Evolutionary conservation across 2,888 invertebrate genomes (phyloP).

Genomic region (Mycalesis mineus): DNA sequence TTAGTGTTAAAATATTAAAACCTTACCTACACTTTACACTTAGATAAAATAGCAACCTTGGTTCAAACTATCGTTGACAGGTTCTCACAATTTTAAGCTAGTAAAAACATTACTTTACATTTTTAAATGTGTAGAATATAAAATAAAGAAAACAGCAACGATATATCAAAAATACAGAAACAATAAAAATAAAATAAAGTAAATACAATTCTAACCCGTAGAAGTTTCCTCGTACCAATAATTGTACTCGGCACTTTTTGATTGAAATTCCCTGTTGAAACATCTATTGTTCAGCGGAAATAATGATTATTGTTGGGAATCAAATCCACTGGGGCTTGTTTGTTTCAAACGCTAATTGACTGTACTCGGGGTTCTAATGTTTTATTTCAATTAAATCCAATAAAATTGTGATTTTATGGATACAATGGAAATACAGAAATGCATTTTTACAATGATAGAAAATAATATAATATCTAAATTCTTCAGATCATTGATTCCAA

Average conservation of each 20-base stretch:
- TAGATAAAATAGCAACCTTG: too few species aligned
- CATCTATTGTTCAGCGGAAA: constrained; percentile 23
- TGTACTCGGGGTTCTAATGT: neutral
- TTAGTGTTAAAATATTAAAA: too few species aligned
- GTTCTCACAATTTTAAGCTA: too few species aligned
- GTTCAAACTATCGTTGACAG: too few species aligned
- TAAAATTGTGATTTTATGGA: too few species aligned
- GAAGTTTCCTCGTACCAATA: constrained; percentile 18
- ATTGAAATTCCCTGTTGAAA: constrained; percentile 26
- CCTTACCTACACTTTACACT: too few species aligned
- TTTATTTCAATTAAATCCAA: neutral
- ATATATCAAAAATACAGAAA: neutral
- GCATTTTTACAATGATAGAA: neutral
- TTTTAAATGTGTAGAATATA: too few species aligned
- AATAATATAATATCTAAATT: too few species aligned
- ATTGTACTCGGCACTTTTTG: constrained; percentile 27
- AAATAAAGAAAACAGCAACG: neutral
- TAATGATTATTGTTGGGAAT: constrained; percentile 18
- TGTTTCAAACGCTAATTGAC: constrained; percentile 8
- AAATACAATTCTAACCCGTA: constrained; percentile 11
- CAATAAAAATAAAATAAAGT: constrained; percentile 5
- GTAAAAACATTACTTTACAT: too few species aligned
- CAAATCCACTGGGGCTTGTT: constrained; percentile 19
- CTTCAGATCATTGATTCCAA: too few species aligned
- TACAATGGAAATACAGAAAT: neutral